These are phyloP conservation scores for Acanthosepion lycidas DNA, from an alignment of 2,888 invertebrate species.

Conservation along the genomic window DNA sequence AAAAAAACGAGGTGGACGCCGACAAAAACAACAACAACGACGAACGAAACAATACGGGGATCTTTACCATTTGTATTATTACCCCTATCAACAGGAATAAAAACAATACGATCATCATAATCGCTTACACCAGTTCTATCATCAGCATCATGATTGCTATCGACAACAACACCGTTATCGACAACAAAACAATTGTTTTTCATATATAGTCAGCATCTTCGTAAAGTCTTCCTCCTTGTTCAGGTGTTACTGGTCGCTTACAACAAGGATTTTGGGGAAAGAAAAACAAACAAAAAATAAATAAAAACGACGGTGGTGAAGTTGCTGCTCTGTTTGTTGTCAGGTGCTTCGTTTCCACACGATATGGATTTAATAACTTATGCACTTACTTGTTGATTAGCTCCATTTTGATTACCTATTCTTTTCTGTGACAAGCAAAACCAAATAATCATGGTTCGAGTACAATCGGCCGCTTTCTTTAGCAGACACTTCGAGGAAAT, in stretches of 20 bases:
- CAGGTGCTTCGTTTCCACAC: neutral
- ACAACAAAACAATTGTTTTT: neutral
- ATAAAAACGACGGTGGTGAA: neutral
- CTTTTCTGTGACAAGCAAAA: neutral
- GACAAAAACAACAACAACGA: neutral
- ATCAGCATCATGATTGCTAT: neutral
- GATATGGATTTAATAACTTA: neutral
- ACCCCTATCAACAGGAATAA: too few relatives aligned
- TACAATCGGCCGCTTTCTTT: neutral
- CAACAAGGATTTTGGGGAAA: neutral
- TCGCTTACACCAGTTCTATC: neutral
- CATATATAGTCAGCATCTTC: neutral
- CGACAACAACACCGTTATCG: neutral
- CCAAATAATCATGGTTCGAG: neutral
- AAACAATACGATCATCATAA: neutral
- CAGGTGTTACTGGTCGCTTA: neutral
- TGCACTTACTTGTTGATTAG: neutral
- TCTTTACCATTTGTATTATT: neutral
- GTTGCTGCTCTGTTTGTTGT: neutral
- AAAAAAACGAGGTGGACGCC: neutral
- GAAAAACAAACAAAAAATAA: neutral
- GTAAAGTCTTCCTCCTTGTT: neutral
- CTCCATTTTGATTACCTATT: neutral
- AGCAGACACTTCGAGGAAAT: neutral
- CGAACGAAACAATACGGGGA: conserved; percentile 1